phyloP scores from a whole-genome alignment of 1,140 invertebrate genomes.

The Ganaspis sp. region DNA sequence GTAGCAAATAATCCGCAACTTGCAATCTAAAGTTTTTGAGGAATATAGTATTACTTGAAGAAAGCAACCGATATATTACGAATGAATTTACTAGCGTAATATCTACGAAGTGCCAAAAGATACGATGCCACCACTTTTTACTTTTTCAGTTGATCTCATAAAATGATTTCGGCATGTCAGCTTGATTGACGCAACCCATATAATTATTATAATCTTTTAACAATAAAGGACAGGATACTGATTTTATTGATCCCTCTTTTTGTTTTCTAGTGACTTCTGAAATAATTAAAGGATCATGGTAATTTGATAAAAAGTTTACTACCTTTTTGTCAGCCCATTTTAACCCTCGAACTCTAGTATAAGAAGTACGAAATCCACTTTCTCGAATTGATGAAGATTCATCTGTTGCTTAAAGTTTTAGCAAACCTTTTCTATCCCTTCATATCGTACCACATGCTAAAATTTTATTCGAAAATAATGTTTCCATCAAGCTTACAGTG shows the following conservation, averaged over 20 bases:
- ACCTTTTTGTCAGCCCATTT: constrained; percentile 69
- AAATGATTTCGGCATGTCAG: no score
- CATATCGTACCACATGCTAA: no score
- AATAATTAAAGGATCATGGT: constrained; percentile 54
- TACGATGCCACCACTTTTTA: no score
- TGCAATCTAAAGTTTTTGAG: constrained; percentile 31
- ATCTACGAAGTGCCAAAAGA: no score
- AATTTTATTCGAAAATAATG: no score
- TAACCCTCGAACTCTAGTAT: constrained; percentile 59
- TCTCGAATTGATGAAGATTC: constrained; percentile 55
- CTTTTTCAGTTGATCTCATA: constrained; percentile 63
- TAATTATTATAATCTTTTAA: constrained; percentile 54
- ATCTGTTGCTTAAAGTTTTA: no score
- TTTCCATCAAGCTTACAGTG: no score
- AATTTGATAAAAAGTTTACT: constrained; percentile 67
- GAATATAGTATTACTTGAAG: neutral
- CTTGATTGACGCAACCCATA: constrained; percentile 56
- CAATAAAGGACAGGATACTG: constrained; percentile 46
- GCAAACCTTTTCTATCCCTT: no score
- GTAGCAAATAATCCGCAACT: constrained; percentile 13
- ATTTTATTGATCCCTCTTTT: constrained; percentile 50
- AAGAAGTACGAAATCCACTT: constrained; percentile 57
- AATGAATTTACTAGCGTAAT: no score
- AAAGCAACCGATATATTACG: neutral
- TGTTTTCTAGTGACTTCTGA: constrained; percentile 43